Evolutionary conservation across 2,888 invertebrate genomes (phyloP).

Genomic region (Craniophora ligustri): DNA sequence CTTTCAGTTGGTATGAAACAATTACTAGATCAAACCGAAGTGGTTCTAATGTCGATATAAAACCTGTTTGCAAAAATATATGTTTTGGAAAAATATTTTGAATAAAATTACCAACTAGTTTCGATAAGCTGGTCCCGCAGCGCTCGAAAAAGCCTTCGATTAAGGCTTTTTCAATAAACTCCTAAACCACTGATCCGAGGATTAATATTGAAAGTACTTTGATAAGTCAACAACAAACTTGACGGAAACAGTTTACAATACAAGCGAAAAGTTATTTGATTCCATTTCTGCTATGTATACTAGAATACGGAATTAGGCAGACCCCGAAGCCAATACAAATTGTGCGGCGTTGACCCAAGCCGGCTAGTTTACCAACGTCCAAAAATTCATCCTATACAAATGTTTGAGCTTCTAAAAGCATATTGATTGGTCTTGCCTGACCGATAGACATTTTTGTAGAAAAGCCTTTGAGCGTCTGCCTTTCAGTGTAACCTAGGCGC

Average conservation of each 20-base stretch:
- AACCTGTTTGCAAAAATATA: not conserved
- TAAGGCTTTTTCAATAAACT: not conserved
- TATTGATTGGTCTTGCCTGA: constrained; percentile 76
- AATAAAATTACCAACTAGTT: not conserved
- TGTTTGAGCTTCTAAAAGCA: constrained; percentile 66
- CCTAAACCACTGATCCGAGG: not conserved
- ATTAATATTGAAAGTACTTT: constrained; percentile 6
- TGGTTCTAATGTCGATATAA: not conserved
- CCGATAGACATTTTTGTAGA: constrained; percentile 66
- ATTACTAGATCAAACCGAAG: not conserved
- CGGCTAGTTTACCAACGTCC: constrained; percentile 41
- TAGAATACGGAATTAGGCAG: not conserved
- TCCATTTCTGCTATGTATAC: constrained; percentile 1
- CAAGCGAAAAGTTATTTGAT: constrained; percentile 1
- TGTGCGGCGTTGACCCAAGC: constrained; percentile 14
- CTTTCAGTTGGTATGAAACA: not conserved
- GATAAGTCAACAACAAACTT: not conserved
- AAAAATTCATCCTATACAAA: constrained; percentile 63
- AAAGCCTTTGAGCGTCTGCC: constrained; percentile 49
- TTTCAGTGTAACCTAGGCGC: constrained; percentile 61
- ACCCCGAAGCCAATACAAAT: constrained; percentile 25
- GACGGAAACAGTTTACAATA: not conserved
- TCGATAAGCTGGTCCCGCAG: too few species aligned
- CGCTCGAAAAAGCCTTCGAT: too few species aligned
- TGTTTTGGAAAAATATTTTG: not conserved